Evolutionary conservation across 2,113 vertebrate genomes (phyloP).

Genomic region (Vulpes lagopus): DNA sequence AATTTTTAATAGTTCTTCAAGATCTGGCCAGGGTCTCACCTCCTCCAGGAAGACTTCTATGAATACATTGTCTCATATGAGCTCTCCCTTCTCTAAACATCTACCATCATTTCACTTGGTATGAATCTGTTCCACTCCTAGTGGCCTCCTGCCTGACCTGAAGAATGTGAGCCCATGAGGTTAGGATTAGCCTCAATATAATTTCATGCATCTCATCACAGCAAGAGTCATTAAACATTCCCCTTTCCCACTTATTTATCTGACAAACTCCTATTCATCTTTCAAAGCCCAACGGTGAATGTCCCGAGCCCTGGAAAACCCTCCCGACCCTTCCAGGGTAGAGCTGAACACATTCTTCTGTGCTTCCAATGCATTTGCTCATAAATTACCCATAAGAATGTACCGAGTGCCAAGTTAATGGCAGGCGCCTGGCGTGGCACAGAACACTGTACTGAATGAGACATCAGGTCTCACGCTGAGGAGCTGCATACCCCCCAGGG

Average conservation of each 20-base stretch:
- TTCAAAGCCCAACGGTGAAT: background rate
- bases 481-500: fast-evolving
- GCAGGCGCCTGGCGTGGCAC: background rate
- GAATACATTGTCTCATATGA: background rate
- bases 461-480: background rate
- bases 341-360: background rate
- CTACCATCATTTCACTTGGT: background rate
- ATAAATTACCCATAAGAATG: background rate
- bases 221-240: background rate
- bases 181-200: background rate
- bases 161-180: background rate
- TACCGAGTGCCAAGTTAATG: fast-evolving
- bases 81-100: background rate
- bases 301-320: background rate
- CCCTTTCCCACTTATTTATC: background rate
- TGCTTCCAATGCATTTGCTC: background rate
- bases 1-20: background rate
- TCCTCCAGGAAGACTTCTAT: slow-evolving; percentile 28
- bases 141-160: background rate
- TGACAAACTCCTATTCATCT: slow-evolving; percentile 2
- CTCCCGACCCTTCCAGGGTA: background rate
- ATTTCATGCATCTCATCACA: background rate
- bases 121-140: fast-evolving
- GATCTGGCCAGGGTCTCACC: background rate
- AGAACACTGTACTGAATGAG: background rate